Evolutionary conservation across 2,797 vertebrate genomes (phyloP), one percentile per base, ranked within the genome.

Genomic region (Eptatretus atami): DNA sequence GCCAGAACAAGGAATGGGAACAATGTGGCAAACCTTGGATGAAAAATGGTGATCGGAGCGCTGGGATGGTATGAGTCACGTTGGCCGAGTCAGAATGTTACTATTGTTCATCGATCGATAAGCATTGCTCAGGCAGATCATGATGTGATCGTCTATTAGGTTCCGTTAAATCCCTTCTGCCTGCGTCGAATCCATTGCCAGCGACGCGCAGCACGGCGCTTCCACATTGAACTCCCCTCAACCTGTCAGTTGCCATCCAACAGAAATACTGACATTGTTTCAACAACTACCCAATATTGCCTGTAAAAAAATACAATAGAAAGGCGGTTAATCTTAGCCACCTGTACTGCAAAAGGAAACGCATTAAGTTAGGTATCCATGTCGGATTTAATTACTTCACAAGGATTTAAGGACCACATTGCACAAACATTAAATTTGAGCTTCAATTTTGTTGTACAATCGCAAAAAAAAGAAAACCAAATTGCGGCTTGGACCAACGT

Each of bases 31-130:
- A 68, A 86, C 82, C 82, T 86, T 92, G n/a, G 69, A 98, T 90
- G 72, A n/a, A n/a, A 96, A 84, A 72, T 93, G 90, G 72, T 79
- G 88, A 71, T 98, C 88, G 2, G 85, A 83, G 14, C 83, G 81
- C n/a, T 1, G 92, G 84, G 71, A 96, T 86, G 3, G 92, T 98
- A 44, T n/a, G 92, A 84, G 67, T 98, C 90, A 24, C 88, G 73
- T n/a, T 52, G 92, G 92, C 70, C 87, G 90, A 53, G 90, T 92
- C 69, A 98, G 77, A 66, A 98, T 82, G 52, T n/a, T 98, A 98
- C 73, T 90, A 76, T 98, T 98, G 73, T 86, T 98, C 73, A 93
- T 90, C 0, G 88, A 96, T 98, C 92, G 19, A 98, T 98, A 67
- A 98, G 83, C 86, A 95, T n/a, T 94, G 71, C 88, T 92, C 65